These are phyloP conservation scores for Gymnocheta viridis DNA, from an alignment of 2,888 invertebrate genomes.

Conservation along the genomic window DNA sequence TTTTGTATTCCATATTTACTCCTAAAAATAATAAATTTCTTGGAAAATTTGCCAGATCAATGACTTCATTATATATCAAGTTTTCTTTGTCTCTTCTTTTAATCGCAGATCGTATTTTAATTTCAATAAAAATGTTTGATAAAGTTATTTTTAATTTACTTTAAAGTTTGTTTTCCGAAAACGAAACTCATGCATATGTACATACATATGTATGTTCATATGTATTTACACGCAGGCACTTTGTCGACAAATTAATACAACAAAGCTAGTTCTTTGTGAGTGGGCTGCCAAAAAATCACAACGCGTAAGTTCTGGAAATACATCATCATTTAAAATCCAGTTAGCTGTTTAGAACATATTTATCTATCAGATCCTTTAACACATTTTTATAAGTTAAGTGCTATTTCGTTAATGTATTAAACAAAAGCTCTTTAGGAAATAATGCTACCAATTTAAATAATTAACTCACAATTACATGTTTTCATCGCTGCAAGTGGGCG, in stretches of 20 bases:
- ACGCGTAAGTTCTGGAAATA: slow-evolving; percentile 30
- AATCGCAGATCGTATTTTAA: no score
- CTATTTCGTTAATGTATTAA: background rate
- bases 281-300: no score
- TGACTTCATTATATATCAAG: background rate
- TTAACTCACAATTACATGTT: slow-evolving; percentile 8
- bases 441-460: slow-evolving; percentile 36
- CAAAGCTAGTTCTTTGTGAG: no score
- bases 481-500: background rate
- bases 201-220: no score
- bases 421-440: slow-evolving; percentile 45
- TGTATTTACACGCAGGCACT: no score
- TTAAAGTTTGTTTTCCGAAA: no score
- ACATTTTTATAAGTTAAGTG: background rate
- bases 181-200: no score
- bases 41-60: background rate
- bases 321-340: slow-evolving; percentile 36
- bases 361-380: slow-evolving; percentile 1
- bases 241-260: no score
- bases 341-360: slow-evolving; percentile 26
- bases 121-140: background rate
- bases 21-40: background rate
- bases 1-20: background rate
- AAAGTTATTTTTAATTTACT: background rate
- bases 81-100: background rate